phyloP scores from a whole-genome alignment of 2,113 vertebrate genomes.

The Onychostruthus taczanowskii region DNA sequence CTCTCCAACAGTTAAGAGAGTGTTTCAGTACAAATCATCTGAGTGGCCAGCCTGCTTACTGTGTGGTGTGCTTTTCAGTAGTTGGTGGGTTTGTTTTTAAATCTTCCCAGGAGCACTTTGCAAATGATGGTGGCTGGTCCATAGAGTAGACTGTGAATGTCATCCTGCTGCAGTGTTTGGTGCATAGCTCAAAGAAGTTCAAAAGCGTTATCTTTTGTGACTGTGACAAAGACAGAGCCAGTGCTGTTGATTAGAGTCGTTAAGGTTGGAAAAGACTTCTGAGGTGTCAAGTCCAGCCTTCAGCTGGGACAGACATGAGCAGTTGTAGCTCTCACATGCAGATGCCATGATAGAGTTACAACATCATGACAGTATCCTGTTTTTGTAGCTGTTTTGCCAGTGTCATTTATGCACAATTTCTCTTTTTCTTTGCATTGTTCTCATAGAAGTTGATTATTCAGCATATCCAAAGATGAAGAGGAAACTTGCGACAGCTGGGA shows the following conservation, averaged over 20 bases:
- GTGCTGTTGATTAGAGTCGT: background rate
- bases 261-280: background rate
- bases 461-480: slow-evolving; percentile 76
- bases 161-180: background rate
- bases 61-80: background rate
- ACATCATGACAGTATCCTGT: background rate
- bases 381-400: background rate
- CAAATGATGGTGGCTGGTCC: background rate
- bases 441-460: background rate
- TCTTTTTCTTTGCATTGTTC: background rate
- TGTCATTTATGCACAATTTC: background rate
- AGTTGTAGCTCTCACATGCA: background rate
- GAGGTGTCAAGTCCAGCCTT: background rate
- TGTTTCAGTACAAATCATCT: background rate
- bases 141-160: background rate
- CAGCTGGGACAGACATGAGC: rapidly evolving
- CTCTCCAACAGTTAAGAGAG: background rate
- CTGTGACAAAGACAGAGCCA: background rate
- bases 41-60: background rate
- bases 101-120: background rate
- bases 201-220: background rate
- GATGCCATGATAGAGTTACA: background rate
- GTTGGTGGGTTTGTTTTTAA: no score
- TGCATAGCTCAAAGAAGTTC: rapidly evolving
- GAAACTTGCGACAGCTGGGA: slow-evolving; percentile 68